Conservation (phyloP, 2,888 invertebrate genomes). For the Neoaliturus tenellus region DNA sequence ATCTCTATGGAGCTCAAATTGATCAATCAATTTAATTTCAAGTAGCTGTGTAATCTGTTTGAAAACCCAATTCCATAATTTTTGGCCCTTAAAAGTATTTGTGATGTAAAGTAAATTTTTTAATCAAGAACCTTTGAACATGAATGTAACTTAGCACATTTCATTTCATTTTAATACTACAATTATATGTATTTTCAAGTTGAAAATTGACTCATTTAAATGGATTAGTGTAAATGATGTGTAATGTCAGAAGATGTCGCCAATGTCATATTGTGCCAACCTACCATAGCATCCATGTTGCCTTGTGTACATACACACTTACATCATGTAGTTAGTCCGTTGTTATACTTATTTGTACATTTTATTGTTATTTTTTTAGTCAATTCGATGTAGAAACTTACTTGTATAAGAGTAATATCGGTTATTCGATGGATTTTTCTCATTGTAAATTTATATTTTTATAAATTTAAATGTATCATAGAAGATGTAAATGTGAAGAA, state of each 20-base stretch:
- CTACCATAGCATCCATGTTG: slow-evolving; percentile 44
- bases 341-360: slow-evolving; percentile 49
- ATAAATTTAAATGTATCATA: slow-evolving; percentile 50
- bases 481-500: not conserved
- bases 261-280: slow-evolving; percentile 31
- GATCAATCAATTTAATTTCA: too few species aligned
- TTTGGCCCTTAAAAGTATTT: too few species aligned
- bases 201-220: not conserved
- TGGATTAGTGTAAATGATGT: not conserved
- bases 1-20: too few species aligned
- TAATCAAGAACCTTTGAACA: too few species aligned
- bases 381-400: slow-evolving; percentile 36
- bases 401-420: slow-evolving; percentile 34
- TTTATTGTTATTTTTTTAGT: slow-evolving; percentile 50
- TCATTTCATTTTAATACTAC: too few species aligned
- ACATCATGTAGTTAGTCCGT: slow-evolving; percentile 45
- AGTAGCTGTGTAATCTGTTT: too few species aligned
- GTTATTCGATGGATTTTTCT: slow-evolving; percentile 49
- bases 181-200: too few species aligned
- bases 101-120: too few species aligned
- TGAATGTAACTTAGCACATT: too few species aligned
- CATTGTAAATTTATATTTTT: slow-evolving; percentile 52
- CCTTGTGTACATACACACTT: slow-evolving; percentile 44
- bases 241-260: not conserved
- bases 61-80: too few species aligned